phyloP scores from a whole-genome alignment of 2,888 invertebrate species.

The Eristalis pertinax region DNA sequence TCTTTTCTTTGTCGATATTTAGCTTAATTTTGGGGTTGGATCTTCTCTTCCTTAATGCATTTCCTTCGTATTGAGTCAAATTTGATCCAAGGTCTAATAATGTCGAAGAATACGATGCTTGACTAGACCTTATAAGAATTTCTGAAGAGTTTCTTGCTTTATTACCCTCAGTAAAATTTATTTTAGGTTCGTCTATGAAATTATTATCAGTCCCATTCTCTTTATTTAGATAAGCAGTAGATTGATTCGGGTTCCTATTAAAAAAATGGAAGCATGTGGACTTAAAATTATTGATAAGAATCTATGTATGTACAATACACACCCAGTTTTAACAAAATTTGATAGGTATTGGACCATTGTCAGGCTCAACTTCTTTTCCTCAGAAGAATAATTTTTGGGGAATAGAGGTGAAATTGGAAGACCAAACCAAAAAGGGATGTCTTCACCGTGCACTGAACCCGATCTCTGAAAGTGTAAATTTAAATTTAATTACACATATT shows the following conservation, averaged over 20 bases:
- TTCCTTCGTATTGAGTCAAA: slow-evolving; percentile 1
- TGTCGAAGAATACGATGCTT: not conserved
- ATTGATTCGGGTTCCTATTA: slow-evolving; percentile 77
- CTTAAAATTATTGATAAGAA: not conserved
- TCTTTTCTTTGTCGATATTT: slow-evolving; percentile 52
- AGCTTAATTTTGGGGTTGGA: slow-evolving; percentile 26
- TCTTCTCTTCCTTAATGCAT: slow-evolving; percentile 23
- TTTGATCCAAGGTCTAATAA: not conserved
- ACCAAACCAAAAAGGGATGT: slow-evolving; percentile 92
- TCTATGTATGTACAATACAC: slow-evolving; percentile 77
- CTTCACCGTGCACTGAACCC: slow-evolving; percentile 93
- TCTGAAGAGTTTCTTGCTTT: slow-evolving; percentile 2
- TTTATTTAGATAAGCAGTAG: slow-evolving; percentile 50
- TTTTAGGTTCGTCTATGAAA: not conserved
- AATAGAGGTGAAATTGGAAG: slow-evolving; percentile 87
- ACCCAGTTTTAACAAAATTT: slow-evolving; percentile 95
- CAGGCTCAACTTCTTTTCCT: slow-evolving; percentile 89
- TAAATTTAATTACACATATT: not conserved
- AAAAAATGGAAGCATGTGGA: not conserved
- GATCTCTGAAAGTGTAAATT: slow-evolving; percentile 82
- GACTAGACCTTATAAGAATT: slow-evolving; percentile 1
- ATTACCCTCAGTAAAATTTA: slow-evolving; percentile 31
- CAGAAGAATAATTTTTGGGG: slow-evolving; percentile 90
- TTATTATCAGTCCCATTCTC: slow-evolving; percentile 12
- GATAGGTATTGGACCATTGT: slow-evolving; percentile 92